Conservation (phyloP, 2,888 invertebrate genomes). For the Cryptosula pallasiana region DNA sequence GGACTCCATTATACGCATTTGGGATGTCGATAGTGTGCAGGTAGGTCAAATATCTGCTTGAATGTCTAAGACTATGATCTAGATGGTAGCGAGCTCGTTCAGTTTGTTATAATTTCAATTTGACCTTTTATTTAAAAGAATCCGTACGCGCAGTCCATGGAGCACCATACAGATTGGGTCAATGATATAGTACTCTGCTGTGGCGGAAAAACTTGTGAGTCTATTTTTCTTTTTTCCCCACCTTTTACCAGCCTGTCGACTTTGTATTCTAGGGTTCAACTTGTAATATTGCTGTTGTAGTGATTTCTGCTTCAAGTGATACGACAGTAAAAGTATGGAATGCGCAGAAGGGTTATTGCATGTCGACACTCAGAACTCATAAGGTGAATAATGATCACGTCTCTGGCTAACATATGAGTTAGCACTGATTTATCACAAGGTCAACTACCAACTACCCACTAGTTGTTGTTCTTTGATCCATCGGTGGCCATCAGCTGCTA, state of each 20-base stretch:
- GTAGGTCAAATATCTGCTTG: slow-evolving; percentile 30
- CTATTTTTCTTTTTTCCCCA: background rate
- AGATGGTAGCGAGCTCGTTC: no score
- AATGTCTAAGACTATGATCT: background rate
- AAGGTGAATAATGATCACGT: slow-evolving; percentile 58
- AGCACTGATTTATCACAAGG: no score
- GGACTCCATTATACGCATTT: slow-evolving; percentile 85
- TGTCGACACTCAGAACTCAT: slow-evolving; percentile 95
- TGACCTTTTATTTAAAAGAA: slow-evolving; percentile 42
- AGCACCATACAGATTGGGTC: slow-evolving; percentile 99
- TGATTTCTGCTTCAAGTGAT: slow-evolving; percentile 98
- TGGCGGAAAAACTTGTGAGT: slow-evolving; percentile 84
- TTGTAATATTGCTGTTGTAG: slow-evolving; percentile 56
- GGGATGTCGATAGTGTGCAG: slow-evolving; percentile 60
- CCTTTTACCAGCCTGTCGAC: background rate
- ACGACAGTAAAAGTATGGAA: slow-evolving; percentile 99
- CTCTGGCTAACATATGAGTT: no score
- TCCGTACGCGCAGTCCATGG: slow-evolving; percentile 90
- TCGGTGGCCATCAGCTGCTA: no score
- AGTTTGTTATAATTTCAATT: background rate
- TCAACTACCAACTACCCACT: no score
- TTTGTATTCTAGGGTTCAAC: background rate
- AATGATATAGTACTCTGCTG: slow-evolving; percentile 98
- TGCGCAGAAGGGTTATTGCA: slow-evolving; percentile 96
- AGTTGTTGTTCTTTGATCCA: no score